Conservation (phyloP, 2,113 vertebrate genomes). For the Coregonus clupeaformis region DNA sequence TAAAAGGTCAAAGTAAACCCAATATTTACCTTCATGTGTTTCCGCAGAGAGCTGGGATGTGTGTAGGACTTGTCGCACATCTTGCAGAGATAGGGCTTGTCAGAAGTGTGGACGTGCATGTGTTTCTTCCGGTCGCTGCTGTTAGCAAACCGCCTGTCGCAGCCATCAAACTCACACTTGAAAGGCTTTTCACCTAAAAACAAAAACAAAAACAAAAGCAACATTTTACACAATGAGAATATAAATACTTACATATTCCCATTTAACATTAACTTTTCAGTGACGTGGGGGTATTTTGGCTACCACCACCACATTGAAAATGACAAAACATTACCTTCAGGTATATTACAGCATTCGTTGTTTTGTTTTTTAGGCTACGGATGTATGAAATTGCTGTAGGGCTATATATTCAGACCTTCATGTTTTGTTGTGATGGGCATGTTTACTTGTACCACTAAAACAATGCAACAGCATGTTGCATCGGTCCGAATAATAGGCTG, state of each 20-base stretch:
- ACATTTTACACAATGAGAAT: background rate
- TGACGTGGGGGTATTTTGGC: background rate
- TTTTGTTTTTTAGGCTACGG: background rate
- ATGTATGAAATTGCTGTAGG: background rate
- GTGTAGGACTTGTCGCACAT: conserved; percentile 99
- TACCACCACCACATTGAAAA: background rate
- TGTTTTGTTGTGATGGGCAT: background rate
- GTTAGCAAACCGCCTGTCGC: conserved; percentile 97
- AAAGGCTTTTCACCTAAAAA: conserved; percentile 95
- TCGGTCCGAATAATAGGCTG: too few relatives aligned
- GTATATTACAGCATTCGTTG: background rate
- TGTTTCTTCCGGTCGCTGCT: conserved; percentile 99
- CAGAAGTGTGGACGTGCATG: conserved; percentile 98
- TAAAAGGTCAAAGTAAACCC: background rate
- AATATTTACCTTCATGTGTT: conserved; percentile 99
- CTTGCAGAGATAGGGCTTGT: conserved; percentile 99
- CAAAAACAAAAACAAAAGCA: background rate
- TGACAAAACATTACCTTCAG: background rate
- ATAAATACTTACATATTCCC: background rate
- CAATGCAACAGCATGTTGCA: too few relatives aligned
- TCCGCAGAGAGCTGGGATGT: conserved; percentile 96
- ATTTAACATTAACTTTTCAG: background rate
- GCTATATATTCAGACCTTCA: background rate
- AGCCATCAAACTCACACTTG: conserved; percentile 98
- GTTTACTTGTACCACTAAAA: background rate